Evolutionary conservation across 1,140 invertebrate genomes (phyloP).

Genomic region (Neomicropteryx cornuta): DNA sequence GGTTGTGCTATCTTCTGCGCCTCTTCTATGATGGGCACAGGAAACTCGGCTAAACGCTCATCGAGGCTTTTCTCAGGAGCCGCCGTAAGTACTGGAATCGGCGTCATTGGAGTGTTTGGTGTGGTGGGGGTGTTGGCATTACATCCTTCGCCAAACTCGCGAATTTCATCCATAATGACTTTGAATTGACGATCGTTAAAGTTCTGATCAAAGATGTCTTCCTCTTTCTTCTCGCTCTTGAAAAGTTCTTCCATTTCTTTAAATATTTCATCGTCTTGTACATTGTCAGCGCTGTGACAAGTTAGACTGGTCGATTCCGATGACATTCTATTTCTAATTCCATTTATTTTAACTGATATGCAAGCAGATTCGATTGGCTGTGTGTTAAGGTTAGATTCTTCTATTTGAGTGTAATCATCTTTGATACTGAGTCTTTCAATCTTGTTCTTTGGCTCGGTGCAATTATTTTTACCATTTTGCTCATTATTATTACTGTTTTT

Average conservation of each 20-base stretch:
- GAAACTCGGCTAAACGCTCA: slow-evolving; percentile 23
- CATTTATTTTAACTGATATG: no score
- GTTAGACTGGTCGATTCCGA: no score
- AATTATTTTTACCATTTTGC: neutral
- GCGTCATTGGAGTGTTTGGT: no score
- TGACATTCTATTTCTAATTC: no score
- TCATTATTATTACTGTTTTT: neutral
- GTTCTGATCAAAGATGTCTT: slow-evolving; percentile 9
- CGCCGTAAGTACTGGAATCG: no score
- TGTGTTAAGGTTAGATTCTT: no score
- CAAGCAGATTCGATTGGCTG: no score
- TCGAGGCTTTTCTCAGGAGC: slow-evolving; percentile 25
- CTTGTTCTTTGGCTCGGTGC: neutral
- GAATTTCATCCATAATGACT: slow-evolving; percentile 13
- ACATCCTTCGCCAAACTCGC: slow-evolving; percentile 8
- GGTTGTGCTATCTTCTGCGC: slow-evolving; percentile 14
- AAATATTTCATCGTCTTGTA: slow-evolving; percentile 9
- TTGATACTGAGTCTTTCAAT: slow-evolving; percentile 17
- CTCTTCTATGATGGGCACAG: slow-evolving; percentile 19
- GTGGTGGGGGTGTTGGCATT: no score
- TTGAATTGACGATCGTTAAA: slow-evolving; percentile 9
- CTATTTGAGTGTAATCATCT: no score
- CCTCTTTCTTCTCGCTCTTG: slow-evolving; percentile 5
- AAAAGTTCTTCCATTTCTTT: slow-evolving; percentile 12
- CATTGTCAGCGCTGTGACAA: no score